Percentiles rank a stretch among this genome's conserved stretches.
Evolutionary conservation across 2,797 vertebrate genomes (phyloP).

Genomic region (Trichosurus vulpecula): DNA sequence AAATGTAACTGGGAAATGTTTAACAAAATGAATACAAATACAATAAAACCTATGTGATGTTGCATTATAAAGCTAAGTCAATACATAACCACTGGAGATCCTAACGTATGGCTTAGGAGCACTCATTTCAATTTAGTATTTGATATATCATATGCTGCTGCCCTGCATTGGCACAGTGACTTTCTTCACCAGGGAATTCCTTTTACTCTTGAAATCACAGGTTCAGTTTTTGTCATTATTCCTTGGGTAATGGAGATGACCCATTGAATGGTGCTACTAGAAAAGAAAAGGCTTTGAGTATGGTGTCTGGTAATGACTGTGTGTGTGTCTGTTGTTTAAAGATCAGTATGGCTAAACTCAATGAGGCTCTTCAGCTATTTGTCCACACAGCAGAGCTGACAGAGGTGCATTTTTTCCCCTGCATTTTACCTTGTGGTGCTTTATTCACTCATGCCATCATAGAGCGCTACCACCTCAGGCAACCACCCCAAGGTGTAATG

Average conservation of each 20-base stretch:
- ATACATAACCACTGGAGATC: too few species aligned
- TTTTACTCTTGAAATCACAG: too few species aligned
- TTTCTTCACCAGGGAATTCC: too few species aligned
- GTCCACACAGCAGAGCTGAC: background rate
- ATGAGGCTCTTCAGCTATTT: background rate
- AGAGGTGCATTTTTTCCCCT: background rate
- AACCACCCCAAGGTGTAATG: background rate
- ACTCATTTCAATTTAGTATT: too few species aligned
- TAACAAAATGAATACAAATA: too few species aligned
- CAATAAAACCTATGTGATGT: too few species aligned
- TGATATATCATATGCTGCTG: too few species aligned
- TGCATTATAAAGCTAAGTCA: too few species aligned
- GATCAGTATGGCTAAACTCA: background rate
- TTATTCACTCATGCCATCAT: background rate
- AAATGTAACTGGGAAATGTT: too few species aligned
- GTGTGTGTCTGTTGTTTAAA: background rate
- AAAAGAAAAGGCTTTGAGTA: background rate
- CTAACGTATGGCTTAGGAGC: too few species aligned
- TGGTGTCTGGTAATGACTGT: background rate
- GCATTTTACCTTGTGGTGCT: background rate
- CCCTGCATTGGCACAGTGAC: too few species aligned
- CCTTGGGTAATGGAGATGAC: background rate
- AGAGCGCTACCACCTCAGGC: background rate
- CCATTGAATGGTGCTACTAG: background rate
- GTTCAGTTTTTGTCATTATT: background rate